Percentiles rank a stretch among this genome's conserved stretches.
These are phyloP conservation scores for Leuciscus waleckii DNA, from an alignment of 2,797 vertebrate species.

Conservation along the genomic window DNA sequence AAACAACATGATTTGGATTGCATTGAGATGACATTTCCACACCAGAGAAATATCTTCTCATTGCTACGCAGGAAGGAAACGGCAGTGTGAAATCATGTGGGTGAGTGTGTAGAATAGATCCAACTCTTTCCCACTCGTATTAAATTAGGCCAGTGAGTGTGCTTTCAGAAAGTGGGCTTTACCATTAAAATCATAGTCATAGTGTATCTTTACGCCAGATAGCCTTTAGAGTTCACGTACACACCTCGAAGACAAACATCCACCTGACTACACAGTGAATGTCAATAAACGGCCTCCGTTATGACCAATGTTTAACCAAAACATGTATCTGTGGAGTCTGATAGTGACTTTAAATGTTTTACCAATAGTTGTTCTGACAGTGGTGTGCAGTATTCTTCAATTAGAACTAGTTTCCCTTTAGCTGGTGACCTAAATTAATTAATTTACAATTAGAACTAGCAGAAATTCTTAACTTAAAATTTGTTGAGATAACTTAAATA, in stretches of 20 bases:
- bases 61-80: constrained; percentile 34
- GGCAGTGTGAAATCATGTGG: constrained; percentile 42
- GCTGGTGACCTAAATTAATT: too few relatives aligned
- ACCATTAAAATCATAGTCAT: background rate
- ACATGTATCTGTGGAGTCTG: background rate
- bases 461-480: too few relatives aligned
- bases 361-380: background rate
- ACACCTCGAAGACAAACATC: constrained; percentile 49
- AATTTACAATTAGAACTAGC: constrained; percentile 1
- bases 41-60: constrained; percentile 28
- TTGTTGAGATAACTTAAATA: too few relatives aligned
- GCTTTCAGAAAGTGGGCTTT: constrained; percentile 6
- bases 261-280: background rate
- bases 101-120: constrained; percentile 20
- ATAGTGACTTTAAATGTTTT: constrained; percentile 14
- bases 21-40: background rate
- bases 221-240: constrained; percentile 32
- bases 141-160: constrained; percentile 45
- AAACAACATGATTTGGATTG: constrained; percentile 16
- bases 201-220: background rate
- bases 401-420: background rate
- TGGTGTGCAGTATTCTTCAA: constrained; percentile 9
- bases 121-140: constrained; percentile 36
- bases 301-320: constrained; percentile 48
- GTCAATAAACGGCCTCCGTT: constrained; percentile 37